A percentile compares a stretch with the other conserved stretches of the same genome.
These are phyloP conservation scores for Synanthedon myopaeformis DNA, from an alignment of 2,888 invertebrate genomes.

Conservation along the genomic window DNA sequence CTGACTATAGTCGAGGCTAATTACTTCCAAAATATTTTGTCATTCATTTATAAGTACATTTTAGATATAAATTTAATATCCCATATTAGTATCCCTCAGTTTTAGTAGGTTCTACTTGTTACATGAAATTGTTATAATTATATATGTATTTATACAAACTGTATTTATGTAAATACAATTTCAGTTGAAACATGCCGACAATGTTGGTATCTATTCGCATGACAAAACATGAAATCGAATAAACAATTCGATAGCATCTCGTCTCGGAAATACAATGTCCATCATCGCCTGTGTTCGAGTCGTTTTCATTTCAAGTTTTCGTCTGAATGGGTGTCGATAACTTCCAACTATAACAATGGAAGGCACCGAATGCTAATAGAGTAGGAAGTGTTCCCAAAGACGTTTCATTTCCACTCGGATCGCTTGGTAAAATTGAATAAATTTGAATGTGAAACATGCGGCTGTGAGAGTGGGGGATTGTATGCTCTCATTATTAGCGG, in stretches of 20 bases:
- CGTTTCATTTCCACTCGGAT: constrained; percentile 23
- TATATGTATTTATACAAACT: no score
- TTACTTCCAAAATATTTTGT: background rate
- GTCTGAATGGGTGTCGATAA: background rate
- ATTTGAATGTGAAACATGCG: constrained; percentile 49
- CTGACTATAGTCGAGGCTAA: background rate
- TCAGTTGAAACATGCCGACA: no score
- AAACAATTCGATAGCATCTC: background rate
- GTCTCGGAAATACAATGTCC: constrained; percentile 6
- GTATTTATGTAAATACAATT: no score
- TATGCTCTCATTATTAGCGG: background rate
- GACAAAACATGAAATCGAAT: background rate
- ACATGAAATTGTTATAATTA: no score
- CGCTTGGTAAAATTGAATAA: constrained; percentile 58
- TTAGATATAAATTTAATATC: no score
- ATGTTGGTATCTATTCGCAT: background rate
- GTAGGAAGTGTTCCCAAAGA: constrained; percentile 26
- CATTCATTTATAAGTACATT: no score
- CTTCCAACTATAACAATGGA: constrained; percentile 13
- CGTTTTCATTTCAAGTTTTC: constrained; percentile 4
- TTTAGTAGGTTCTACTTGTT: no score
- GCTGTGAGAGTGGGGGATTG: constrained; percentile 3
- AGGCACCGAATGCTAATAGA: constrained; percentile 41
- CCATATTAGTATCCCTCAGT: no score
- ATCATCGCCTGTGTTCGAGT: constrained; percentile 1